Evolutionary conservation across 2,113 vertebrate genomes (phyloP), one percentile per base, ranked within the genome.

Genomic region (Aspidoscelis tigris): DNA sequence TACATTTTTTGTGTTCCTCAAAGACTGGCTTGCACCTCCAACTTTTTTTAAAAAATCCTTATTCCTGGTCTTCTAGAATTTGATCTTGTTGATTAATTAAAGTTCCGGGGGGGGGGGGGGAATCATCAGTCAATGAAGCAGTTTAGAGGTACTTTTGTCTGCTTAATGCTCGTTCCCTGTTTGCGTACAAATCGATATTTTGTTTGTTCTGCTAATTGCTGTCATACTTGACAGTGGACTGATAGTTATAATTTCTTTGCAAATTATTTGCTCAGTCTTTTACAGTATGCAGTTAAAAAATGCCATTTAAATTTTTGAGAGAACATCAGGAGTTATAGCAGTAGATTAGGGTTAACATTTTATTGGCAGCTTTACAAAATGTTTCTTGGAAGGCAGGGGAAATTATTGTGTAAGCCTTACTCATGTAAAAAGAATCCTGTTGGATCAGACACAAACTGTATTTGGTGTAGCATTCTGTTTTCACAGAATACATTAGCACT

Each of bases 151-250:
- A 39, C 33, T 86, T 82, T 78, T 53, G 26, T 70, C 69, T 65
- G 16, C 50, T 78, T 84, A 21, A 21, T 53, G 41, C 65, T 79
- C 12, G 50, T 5, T 55, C 24, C 24, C 70, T 18, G 10, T 58
- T 21, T 79, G 33, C 39, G 33, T 74, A 78, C 44, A 72, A 78
- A 78, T 82, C 68, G 22, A 73, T 21, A 18, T 72, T 78, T 76
- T 53, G 78, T 85, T 85, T 82, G 73, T 33, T 73, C 78, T 73
- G 39, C 58, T 78, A 87, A 87, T 78, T 82, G 75, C 68, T 86
- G 43, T 72, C 85, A 78, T 41, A 22, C 53, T 47, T 65, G 74
- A 77, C n/a, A 64, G 33, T 6, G 7, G 21, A 55, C 44, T 78
- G 80, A 74, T 53, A 22, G 43, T 41, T 87, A 78, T 82, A 78